Conservation (phyloP, 2,797 vertebrate genomes). For the Pangasius djambal region DNA sequence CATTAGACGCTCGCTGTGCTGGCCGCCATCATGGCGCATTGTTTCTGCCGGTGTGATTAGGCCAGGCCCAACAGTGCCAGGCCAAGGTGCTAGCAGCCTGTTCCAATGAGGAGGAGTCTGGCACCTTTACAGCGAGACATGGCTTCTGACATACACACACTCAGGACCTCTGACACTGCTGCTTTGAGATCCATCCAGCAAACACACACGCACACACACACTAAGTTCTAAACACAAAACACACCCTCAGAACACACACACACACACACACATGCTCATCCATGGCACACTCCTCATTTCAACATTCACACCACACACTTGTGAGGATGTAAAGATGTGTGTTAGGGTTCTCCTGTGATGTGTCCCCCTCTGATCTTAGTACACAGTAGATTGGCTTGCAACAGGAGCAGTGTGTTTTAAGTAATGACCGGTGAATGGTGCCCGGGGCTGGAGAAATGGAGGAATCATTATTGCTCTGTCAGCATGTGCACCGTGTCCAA, state of each 20-base stretch:
- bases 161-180: conserved; percentile 60
- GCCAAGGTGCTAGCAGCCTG: conserved; percentile 82
- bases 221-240: conserved; percentile 22
- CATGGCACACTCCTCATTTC: conserved; percentile 12
- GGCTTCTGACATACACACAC: conserved; percentile 85
- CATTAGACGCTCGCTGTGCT: conserved; percentile 97
- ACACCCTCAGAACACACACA: conserved; percentile 16
- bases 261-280: conserved; percentile 13
- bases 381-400: conserved; percentile 89
- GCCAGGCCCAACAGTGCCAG: conserved; percentile 89
- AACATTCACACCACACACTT: conserved; percentile 66
- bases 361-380: conserved; percentile 83
- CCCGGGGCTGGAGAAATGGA: conserved; percentile 62
- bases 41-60: conserved; percentile 99
- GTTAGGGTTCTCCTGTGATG: conserved; percentile 93
- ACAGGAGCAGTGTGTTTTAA: conserved; percentile 73
- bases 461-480: conserved; percentile 77
- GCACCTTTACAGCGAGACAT: conserved; percentile 89
- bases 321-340: conserved; percentile 82
- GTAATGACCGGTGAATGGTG: conserved; percentile 75
- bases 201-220: conserved; percentile 15
- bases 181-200: conserved; percentile 69
- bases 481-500: conserved; percentile 66
- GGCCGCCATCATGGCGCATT: conserved; percentile 99
- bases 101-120: conserved; percentile 86